Conservation (phyloP, 2,113 vertebrate species). For the Merops nubicus region DNA sequence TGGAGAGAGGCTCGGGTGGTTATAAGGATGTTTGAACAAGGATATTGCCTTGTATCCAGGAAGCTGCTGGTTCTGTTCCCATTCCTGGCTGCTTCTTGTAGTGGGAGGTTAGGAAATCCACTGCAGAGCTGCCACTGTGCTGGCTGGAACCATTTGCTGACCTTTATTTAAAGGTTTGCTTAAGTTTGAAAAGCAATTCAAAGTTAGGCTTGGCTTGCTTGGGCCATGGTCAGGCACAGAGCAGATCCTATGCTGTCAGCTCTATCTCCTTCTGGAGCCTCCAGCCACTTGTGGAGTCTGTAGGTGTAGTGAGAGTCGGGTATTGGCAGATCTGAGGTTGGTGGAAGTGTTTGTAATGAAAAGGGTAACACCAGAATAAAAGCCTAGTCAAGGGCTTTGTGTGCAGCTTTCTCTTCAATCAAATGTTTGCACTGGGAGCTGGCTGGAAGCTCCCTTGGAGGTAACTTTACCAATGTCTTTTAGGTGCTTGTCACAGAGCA, state of each 20-base stretch:
- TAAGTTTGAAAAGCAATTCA: not conserved
- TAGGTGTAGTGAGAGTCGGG: not conserved
- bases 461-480: not conserved
- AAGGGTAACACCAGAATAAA: not conserved
- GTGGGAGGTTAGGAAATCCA: not conserved
- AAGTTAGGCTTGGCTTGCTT: not conserved
- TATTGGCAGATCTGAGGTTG: not conserved
- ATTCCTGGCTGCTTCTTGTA: not conserved
- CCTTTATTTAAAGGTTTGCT: not conserved
- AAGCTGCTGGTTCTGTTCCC: not conserved
- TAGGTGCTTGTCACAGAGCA: not conserved
- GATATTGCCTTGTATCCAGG: not conserved
- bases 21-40: not conserved
- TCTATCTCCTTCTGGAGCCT: not conserved
- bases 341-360: not conserved
- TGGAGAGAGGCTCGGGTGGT: not conserved
- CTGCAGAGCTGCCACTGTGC: not conserved
- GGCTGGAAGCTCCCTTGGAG: accelerated
- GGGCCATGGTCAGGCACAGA: accelerated
- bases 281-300: accelerated
- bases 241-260: not conserved
- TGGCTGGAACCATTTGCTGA: not conserved
- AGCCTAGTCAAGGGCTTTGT: not conserved
- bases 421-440: not conserved
- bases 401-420: not conserved